A percentile compares a stretch with the other conserved stretches of the same genome.
phyloP scores from a whole-genome alignment of 2,888 invertebrate species.

The Amiota minor region DNA sequence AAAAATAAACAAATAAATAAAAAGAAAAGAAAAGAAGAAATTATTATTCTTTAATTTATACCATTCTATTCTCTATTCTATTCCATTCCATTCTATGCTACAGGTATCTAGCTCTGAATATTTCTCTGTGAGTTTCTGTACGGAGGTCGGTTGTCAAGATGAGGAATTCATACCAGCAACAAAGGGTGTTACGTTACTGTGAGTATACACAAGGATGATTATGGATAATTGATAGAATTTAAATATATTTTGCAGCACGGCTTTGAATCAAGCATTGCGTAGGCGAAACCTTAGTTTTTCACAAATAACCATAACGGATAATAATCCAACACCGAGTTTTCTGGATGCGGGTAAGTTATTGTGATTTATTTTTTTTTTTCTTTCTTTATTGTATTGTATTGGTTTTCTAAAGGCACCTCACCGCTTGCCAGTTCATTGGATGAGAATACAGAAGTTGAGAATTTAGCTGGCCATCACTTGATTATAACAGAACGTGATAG shows the following conservation, averaged over 20 bases:
- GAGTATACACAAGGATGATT: slow-evolving; percentile 69
- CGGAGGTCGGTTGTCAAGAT: slow-evolving; percentile 75
- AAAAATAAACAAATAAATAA: too few relatives aligned
- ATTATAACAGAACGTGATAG: slow-evolving; percentile 70
- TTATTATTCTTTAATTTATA: too few relatives aligned
- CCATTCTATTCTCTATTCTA: too few relatives aligned
- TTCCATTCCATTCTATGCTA: not conserved
- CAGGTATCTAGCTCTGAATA: slow-evolving; percentile 83
- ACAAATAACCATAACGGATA: slow-evolving; percentile 72
- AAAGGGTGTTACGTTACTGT: slow-evolving; percentile 80
- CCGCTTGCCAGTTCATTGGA: slow-evolving; percentile 68
- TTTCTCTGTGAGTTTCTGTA: slow-evolving; percentile 81
- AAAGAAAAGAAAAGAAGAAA: too few relatives aligned
- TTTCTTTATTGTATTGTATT: not conserved
- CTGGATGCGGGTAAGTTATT: slow-evolving; percentile 65
- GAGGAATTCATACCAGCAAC: slow-evolving; percentile 81
- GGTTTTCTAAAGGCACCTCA: slow-evolving; percentile 59
- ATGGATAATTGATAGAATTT: not conserved
- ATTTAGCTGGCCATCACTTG: slow-evolving; percentile 71
- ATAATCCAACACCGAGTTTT: slow-evolving; percentile 67
- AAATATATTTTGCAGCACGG: slow-evolving; percentile 76
- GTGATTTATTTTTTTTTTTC: not conserved
- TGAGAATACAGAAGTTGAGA: slow-evolving; percentile 72
- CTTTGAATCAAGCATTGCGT: slow-evolving; percentile 78
- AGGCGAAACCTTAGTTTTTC: slow-evolving; percentile 76